Evolutionary conservation across 1,140 invertebrate species (phyloP).

Genomic region (Temnothorax nylanderi): DNA sequence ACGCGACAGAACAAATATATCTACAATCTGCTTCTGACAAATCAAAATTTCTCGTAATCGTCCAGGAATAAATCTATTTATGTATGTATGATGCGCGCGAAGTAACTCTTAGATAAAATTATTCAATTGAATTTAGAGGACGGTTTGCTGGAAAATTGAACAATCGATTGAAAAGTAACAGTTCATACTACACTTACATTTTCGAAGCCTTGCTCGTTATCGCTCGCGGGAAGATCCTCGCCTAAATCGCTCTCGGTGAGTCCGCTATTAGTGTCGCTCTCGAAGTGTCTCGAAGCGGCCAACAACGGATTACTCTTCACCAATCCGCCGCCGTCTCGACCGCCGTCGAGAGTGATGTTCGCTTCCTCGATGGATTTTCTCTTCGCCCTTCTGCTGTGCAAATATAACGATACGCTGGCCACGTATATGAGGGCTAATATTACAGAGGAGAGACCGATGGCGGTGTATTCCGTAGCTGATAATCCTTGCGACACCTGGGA

Average conservation of each 20-base stretch:
- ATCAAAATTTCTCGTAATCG: background rate
- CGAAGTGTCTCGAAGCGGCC: slow-evolving; percentile 87
- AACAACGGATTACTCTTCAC: slow-evolving; percentile 92
- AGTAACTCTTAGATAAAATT: background rate
- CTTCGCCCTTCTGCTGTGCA: slow-evolving; percentile 88
- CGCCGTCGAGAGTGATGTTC: slow-evolving; percentile 79
- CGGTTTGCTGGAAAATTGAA: background rate
- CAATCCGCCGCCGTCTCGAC: slow-evolving; percentile 86
- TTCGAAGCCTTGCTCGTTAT: slow-evolving; percentile 79
- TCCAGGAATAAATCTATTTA: background rate
- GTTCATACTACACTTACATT: slow-evolving; percentile 71
- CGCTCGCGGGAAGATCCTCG: slow-evolving; percentile 79
- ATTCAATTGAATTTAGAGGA: background rate
- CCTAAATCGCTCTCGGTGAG: slow-evolving; percentile 80
- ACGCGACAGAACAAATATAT: slow-evolving; percentile 24
- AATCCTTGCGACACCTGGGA: slow-evolving; percentile 87
- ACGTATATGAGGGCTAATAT: slow-evolving; percentile 93
- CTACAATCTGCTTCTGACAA: slow-evolving; percentile 2
- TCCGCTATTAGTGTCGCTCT: slow-evolving; percentile 85
- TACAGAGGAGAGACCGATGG: slow-evolving; percentile 92
- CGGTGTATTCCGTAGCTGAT: slow-evolving; percentile 90
- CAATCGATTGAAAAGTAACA: background rate
- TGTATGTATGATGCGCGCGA: background rate
- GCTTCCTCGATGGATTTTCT: slow-evolving; percentile 77
- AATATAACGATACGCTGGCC: slow-evolving; percentile 92